Conservation (phyloP, 2,797 vertebrate genomes). For the Saxicola maurus region DNA sequence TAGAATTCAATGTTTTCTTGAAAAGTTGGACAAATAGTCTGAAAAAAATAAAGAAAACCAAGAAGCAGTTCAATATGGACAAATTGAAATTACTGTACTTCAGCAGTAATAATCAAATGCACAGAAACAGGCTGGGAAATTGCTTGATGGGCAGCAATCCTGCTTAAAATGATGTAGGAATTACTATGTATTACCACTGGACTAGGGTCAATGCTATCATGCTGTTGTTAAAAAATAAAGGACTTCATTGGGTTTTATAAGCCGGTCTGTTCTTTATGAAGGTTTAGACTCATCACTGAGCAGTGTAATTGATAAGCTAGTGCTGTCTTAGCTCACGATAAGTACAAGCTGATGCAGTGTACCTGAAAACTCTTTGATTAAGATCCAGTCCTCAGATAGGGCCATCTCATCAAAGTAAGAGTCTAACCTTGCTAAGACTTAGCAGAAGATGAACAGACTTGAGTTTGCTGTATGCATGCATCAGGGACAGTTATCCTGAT, state of each 20-base stretch:
- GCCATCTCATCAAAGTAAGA: slow-evolving; percentile 6
- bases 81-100: not conserved
- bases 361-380: slow-evolving; percentile 14
- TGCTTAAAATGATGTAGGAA: not conserved
- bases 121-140: not conserved
- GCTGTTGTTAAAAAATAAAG: not conserved
- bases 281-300: slow-evolving; percentile 13
- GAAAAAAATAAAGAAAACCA: not conserved
- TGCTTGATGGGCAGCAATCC: not conserved
- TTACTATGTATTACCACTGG: not conserved
- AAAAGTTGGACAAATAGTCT: slow-evolving; percentile 56
- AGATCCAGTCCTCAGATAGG: not conserved
- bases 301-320: not conserved
- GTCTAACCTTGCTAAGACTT: slow-evolving; percentile 1
- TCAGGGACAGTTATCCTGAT: not conserved
- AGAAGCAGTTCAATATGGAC: not conserved
- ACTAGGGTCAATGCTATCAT: not conserved
- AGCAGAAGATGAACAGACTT: not conserved
- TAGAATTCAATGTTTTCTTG: slow-evolving; percentile 48
- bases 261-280: slow-evolving; percentile 6
- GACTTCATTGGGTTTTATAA: not conserved
- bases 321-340: not conserved
- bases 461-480: not conserved
- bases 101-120: not conserved
- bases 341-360: not conserved